Percentiles rank a stretch among this genome's conserved stretches.
These are phyloP conservation scores for Stenichneumon culpator DNA, from an alignment of 2,888 invertebrate species.

Conservation along the genomic window DNA sequence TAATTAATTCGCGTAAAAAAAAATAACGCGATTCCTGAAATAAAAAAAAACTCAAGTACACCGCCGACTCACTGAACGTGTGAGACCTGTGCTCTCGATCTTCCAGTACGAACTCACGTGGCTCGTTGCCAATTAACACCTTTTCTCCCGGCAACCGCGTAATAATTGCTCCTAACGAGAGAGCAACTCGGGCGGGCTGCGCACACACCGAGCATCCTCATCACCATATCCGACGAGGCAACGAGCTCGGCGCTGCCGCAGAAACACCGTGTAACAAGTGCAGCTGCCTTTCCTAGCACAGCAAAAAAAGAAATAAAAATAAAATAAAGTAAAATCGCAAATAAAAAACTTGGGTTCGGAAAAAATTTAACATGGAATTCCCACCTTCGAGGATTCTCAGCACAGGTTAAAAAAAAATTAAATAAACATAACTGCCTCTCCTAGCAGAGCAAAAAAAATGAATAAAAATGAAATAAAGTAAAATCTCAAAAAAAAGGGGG, in stretches of 20 bases:
- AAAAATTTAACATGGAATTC: neutral
- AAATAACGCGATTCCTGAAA: neutral
- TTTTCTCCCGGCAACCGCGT: conserved; percentile 65
- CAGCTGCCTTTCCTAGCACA: neutral
- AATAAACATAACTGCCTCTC: neutral
- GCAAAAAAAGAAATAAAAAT: neutral
- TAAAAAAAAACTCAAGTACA: neutral
- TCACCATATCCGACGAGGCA: conserved; percentile 17
- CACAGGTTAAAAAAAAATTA: neutral
- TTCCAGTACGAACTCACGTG: conserved; percentile 32
- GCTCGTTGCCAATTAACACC: conserved; percentile 71
- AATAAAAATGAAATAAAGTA: no score
- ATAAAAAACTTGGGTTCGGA: neutral
- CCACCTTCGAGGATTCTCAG: neutral
- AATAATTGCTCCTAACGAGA: conserved; percentile 73
- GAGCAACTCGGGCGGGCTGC: conserved; percentile 1
- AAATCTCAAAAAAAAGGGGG: neutral
- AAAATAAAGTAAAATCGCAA: neutral
- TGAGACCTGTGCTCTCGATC: conserved; percentile 21
- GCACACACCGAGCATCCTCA: conserved; percentile 7
- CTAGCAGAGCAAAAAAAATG: neutral
- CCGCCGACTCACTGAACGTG: neutral
- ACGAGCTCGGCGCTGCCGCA: conserved; percentile 3
- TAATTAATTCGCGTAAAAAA: neutral
- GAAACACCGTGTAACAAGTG: conserved; percentile 3